Conservation (phyloP, 1,140 invertebrate species). For the Diuraphis noxia region DNA sequence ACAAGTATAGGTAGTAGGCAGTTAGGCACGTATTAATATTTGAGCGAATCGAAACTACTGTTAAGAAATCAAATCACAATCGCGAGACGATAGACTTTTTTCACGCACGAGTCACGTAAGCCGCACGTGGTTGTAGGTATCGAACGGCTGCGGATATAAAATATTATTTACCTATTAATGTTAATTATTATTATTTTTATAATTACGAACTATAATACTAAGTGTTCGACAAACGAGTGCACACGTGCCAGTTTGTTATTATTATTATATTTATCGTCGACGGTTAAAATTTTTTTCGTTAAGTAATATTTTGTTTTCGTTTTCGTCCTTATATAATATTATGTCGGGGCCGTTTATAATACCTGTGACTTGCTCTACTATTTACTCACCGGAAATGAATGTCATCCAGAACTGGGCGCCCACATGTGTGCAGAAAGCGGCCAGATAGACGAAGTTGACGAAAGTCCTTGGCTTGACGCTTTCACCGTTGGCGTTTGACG, state of each 20-base stretch:
- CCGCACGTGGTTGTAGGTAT: neutral
- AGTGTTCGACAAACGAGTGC: neutral
- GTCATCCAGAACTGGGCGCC: constrained; percentile 89
- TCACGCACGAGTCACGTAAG: neutral
- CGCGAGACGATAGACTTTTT: neutral
- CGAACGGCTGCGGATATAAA: neutral
- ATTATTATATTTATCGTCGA: neutral
- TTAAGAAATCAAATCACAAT: neutral
- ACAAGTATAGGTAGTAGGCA: no score
- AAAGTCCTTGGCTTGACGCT: constrained; percentile 59
- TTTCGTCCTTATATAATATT: neutral
- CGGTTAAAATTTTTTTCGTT: no score
- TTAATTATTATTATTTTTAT: neutral
- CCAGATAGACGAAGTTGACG: constrained; percentile 70
- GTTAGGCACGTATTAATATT: no score
- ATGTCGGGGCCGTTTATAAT: neutral
- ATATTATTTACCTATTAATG: neutral
- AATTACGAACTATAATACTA: no score
- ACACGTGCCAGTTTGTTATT: neutral
- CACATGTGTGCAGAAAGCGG: constrained; percentile 75
- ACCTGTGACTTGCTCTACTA: neutral
- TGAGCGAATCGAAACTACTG: neutral
- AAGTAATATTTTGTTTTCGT: neutral
- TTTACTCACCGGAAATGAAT: constrained; percentile 74
- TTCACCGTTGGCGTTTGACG: constrained; percentile 16